phyloP scores from a whole-genome alignment of 2,797 vertebrate species.

The Muscicapa striata region DNA sequence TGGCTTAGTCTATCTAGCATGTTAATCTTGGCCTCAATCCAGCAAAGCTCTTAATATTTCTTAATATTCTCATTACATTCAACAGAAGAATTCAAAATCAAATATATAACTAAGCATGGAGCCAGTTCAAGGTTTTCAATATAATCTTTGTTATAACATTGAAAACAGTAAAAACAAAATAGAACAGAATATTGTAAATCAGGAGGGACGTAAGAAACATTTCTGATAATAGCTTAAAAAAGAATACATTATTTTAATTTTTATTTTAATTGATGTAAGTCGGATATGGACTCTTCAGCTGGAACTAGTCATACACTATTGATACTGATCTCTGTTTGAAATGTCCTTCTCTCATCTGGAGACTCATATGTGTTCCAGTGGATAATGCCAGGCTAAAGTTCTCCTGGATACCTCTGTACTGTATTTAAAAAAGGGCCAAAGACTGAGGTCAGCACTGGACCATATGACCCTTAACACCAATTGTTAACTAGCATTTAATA shows the following conservation, averaged over 20 bases:
- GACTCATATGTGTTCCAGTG: background rate
- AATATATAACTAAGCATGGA: background rate
- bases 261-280: background rate
- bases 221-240: background rate
- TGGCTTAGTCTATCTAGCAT: background rate
- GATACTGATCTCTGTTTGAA: background rate
- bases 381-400: background rate
- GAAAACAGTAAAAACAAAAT: background rate
- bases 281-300: background rate
- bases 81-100: background rate
- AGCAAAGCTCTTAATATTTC: conserved; percentile 36
- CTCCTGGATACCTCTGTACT: background rate
- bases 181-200: background rate
- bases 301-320: background rate
- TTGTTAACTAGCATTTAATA: background rate
- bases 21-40: conserved; percentile 16
- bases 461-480: background rate
- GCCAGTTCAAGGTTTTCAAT: background rate
- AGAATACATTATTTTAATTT: background rate
- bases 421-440: background rate
- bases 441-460: background rate
- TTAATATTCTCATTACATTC: conserved; percentile 14
- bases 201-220: background rate
- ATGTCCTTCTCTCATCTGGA: background rate
- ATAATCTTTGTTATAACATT: background rate